Base-by-base conservation (phyloP, 2,888 invertebrate genomes). In the Tipula lateralis region DNA sequence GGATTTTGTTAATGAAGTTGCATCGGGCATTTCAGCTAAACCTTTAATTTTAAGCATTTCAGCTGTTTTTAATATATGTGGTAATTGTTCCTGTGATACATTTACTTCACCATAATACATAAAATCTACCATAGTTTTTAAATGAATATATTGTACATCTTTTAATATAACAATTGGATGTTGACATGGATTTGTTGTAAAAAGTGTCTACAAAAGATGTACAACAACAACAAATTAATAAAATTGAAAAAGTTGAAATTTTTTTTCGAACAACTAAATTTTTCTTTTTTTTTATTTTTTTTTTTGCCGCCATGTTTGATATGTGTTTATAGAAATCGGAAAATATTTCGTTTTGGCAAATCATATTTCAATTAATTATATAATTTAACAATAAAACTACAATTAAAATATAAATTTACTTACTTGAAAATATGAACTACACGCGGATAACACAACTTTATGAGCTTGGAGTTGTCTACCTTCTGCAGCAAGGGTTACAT, bases 61-160 rank as follows among this genome's bases (percentile, higher is more conserved):
- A 0, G 96, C 96, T 30, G 96, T 96, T 92, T 96, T 93, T 85
- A 94, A 91, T 87, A 94, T 93, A 90, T 94, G 93, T 85, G 96
- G 96, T 87, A 97, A 91, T 88, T 96, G 96, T 87, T 96, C 96
- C 88, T 96, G 96, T 1, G 96, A 96, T 34, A 97, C 96, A 90
- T 97, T 96, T 6, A 97, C 96, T 91, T 96, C 96, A 0, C 97
- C 97, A 87, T 95, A 95, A 89, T 97, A 97, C 95, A 97, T 97
- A 88, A 97, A 97, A 88, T 96, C 96, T 9, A 97, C 96, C 93
- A 97, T 95, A 32, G 95, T 95, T 88, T 95, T 95, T 85, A 97
- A 92, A 90, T 97, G 96, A 84, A 94, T 93, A 88, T 95, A 96
- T 87, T 95, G 94, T 9, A 97, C 95, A 92, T 97, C 96, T 90